These are phyloP conservation scores for Drosophila persimilis DNA, from an alignment of 1,140 invertebrate species.

Conservation along the genomic window DNA sequence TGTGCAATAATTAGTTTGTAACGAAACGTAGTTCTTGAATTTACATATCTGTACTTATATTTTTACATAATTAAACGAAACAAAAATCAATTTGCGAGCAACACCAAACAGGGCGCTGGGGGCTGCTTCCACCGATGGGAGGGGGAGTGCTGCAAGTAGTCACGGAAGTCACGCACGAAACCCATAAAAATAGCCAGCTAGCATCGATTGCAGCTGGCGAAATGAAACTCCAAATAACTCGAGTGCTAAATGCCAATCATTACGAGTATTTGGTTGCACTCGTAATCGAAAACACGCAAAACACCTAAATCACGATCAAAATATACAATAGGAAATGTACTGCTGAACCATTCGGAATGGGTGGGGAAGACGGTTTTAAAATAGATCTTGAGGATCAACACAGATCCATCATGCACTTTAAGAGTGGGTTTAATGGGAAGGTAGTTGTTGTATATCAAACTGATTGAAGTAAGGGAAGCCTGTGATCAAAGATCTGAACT, in stretches of 20 bases:
- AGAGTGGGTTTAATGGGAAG: too few relatives aligned
- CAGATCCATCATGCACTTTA: too few relatives aligned
- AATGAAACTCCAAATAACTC: slow-evolving; percentile 31
- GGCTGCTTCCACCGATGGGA: neutral
- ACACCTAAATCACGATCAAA: neutral
- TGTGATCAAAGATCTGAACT: too few relatives aligned
- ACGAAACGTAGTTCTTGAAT: slow-evolving; percentile 49
- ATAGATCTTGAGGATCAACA: too few relatives aligned
- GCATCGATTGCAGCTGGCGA: too few relatives aligned
- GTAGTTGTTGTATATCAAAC: too few relatives aligned
- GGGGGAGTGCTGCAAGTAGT: neutral
- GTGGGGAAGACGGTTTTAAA: too few relatives aligned
- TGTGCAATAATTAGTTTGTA: slow-evolving; percentile 47
- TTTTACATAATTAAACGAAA: slow-evolving; percentile 48
- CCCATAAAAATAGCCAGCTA: slow-evolving; percentile 45
- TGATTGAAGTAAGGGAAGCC: too few relatives aligned
- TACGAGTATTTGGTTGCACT: too few relatives aligned
- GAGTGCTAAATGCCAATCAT: slow-evolving; percentile 42
- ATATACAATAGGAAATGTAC: slow-evolving; percentile 6
- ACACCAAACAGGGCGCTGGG: neutral
- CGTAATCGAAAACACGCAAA: too few relatives aligned
- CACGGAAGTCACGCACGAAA: slow-evolving; percentile 56
- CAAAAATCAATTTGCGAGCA: slow-evolving; percentile 13
- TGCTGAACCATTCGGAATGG: too few relatives aligned
- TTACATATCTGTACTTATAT: slow-evolving; percentile 38